phyloP scores from a whole-genome alignment of 2,888 invertebrate species.

The Melinaea marsaeus region DNA sequence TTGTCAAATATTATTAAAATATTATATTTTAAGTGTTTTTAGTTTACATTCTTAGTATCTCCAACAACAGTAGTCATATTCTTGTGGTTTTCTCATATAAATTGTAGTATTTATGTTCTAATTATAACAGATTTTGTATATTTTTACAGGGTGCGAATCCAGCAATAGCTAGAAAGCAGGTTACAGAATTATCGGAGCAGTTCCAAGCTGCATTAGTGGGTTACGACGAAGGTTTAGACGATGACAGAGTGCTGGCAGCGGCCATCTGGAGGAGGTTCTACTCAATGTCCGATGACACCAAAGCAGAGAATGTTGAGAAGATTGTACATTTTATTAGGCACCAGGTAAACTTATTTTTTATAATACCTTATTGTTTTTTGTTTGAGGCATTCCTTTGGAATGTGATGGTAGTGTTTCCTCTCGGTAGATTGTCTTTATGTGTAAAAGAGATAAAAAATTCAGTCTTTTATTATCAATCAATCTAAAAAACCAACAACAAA shows the following conservation, averaged over 20 bases:
- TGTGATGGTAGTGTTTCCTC: too few species aligned
- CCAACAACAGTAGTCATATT: too few species aligned
- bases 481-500: too few species aligned
- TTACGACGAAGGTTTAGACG: conserved; percentile 91
- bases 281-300: conserved; percentile 78
- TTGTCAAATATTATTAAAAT: neutral
- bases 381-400: too few species aligned
- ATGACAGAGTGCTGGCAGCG: conserved; percentile 87
- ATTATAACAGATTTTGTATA: neutral
- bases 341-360: conserved; percentile 73
- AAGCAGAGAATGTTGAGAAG: conserved; percentile 81
- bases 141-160: conserved; percentile 78
- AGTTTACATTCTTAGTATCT: too few species aligned
- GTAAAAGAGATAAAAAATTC: too few species aligned
- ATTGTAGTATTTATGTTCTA: too few species aligned
- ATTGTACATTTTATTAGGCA: conserved; percentile 86
- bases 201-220: conserved; percentile 90
- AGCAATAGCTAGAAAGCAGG: conserved; percentile 79
- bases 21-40: neutral
- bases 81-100: too few species aligned
- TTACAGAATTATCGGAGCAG: conserved; percentile 83
- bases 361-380: too few species aligned
- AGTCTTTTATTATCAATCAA: too few species aligned
- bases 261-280: conserved; percentile 93
- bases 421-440: too few species aligned